Conservation (phyloP, 2,888 invertebrate species). For the Habroteleia sp. region DNA sequence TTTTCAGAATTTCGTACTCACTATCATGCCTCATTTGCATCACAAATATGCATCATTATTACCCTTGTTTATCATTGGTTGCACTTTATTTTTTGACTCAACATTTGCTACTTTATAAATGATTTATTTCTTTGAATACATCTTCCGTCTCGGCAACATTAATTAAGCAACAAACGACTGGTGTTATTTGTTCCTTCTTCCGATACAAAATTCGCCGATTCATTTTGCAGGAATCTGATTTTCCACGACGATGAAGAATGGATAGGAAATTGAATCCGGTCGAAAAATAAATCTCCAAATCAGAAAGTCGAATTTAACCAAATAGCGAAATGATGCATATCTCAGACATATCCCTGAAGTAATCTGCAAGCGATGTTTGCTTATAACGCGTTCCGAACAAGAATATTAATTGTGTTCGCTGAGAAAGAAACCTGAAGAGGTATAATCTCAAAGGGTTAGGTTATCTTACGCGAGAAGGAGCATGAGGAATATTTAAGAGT, state of each 20-base stretch:
- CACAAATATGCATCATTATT: conserved; percentile 36
- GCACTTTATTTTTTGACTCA: conserved; percentile 17
- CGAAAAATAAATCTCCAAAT: background rate
- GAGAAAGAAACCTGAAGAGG: conserved; percentile 64
- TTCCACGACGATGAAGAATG: no score
- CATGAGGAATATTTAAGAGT: conserved; percentile 71
- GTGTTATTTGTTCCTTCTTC: conserved; percentile 6
- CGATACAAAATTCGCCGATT: background rate
- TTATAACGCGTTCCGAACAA: conserved; percentile 71
- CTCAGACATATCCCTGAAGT: conserved; percentile 69
- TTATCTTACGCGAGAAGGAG: conserved; percentile 69
- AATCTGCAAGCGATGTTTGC: conserved; percentile 72
- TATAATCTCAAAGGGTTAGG: conserved; percentile 76
- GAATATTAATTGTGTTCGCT: conserved; percentile 76
- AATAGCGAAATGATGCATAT: conserved; percentile 72
- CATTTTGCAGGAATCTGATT: conserved; percentile 17
- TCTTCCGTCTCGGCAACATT: conserved; percentile 14
- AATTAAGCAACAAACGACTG: conserved; percentile 37
- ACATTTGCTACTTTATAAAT: conserved; percentile 32
- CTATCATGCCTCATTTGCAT: conserved; percentile 46
- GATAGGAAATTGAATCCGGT: no score
- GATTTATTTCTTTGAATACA: conserved; percentile 23
- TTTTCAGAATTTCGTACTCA: conserved; percentile 42
- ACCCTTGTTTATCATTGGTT: conserved; percentile 28
- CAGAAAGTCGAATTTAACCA: conserved; percentile 22